Evolutionary conservation across 2,797 vertebrate species (phyloP), one percentile per base, ranked within the genome.

Genomic region (Helicolenus hilgendorfi): DNA sequence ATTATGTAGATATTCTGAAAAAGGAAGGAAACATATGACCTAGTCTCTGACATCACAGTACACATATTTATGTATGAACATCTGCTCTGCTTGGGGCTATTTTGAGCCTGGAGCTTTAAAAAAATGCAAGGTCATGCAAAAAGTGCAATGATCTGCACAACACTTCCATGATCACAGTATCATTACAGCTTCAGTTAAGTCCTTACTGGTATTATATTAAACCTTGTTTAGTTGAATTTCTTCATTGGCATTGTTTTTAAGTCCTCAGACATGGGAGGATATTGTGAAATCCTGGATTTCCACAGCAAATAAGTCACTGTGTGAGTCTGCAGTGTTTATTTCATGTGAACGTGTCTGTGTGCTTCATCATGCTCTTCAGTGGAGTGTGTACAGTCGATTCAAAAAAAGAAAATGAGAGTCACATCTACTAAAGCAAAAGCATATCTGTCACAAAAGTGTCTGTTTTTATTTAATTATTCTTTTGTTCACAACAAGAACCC

Each of bases 21-120:
- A 80, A 79, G 67, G 65, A 80, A 79, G 72, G 53, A 86, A 88
- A 85, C 59, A 89, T 35, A 69, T 69, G 85, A 92, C 85, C 75
- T 65, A 22, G 81, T 72, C 75, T 90, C 78, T 94, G 96, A 95
- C 93, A 83, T 89, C 67, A 63, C 76, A 76, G 86, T 77, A 24
- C 85, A 88, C 90, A 93, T 94, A 93, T 96, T 96, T 96, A 96
- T 96, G 91, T 94, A 95, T 95, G 95, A 94, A 92, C 96, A 96
- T 90, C 95, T 97, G 96, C 78, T 95, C 72, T 72, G 76, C 93
- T 88, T 58, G 58, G 20, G 82, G 89, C 89, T 94, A 91, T 95
- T 94, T 95, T 72, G 29, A 79, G 81, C 80, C n/a, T 31, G 49
- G 53, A 45, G 71, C 71, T 90, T 91, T 92, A 85, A 8, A 36